Conservation (phyloP, 2,797 vertebrate genomes). For the Coilia nasus region DNA sequence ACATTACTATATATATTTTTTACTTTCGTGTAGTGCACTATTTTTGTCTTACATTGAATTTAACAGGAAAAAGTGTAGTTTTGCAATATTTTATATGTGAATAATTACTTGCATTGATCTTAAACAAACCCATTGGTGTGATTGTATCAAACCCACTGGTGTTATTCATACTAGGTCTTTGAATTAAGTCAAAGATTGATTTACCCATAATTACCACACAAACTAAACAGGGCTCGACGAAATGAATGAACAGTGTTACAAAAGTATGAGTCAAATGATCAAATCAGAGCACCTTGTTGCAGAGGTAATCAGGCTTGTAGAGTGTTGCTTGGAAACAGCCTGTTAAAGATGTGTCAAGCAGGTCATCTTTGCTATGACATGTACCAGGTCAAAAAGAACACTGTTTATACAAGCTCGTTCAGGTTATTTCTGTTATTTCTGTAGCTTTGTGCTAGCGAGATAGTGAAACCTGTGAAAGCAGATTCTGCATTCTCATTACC, state of each 20-base stretch:
- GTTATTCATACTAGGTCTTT: no score
- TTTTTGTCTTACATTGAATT: no score
- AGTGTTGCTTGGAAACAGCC: slow-evolving; percentile 52
- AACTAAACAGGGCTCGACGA: no score
- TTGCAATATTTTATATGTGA: no score
- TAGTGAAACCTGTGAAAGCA: background rate
- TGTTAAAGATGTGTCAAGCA: slow-evolving; percentile 36
- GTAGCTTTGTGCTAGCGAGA: background rate
- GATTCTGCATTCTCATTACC: background rate
- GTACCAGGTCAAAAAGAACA: background rate
- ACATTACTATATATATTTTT: no score
- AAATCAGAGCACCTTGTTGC: background rate
- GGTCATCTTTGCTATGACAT: background rate
- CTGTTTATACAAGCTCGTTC: background rate
- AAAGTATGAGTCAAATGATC: background rate
- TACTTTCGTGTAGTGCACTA: no score
- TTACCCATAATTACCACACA: no score
- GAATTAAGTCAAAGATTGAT: no score
- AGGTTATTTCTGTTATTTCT: background rate
- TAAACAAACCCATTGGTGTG: background rate
- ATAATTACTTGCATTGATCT: no score
- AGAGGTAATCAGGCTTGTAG: slow-evolving; percentile 27
- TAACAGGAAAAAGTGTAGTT: no score
- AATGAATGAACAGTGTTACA: no score
- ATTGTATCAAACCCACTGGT: background rate